Evolutionary conservation across 2,888 invertebrate species (phyloP), one percentile per base, ranked within the genome.

Genomic region (Kryphioiulus occultus): DNA sequence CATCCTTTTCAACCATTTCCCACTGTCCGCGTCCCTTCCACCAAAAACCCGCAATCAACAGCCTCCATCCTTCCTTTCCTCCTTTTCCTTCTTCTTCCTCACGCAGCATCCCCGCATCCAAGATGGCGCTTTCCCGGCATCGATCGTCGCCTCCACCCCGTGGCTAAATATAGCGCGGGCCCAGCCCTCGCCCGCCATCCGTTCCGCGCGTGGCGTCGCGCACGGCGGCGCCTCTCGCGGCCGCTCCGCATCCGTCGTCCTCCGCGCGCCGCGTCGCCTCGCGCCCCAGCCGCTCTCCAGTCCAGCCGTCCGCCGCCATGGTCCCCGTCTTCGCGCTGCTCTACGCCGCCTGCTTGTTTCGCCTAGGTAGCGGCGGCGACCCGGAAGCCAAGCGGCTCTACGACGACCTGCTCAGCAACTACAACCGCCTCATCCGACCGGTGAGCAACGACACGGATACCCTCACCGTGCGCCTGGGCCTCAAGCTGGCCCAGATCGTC

Each of bases 381-480:
- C 97, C 98, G 19, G 97, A 98, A 91, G 97, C 98, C 0, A 98
- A 98, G 92, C 94, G 99, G 35, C 94, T 99, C 0, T 99, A 98
- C 92, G 98, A 99, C 92, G 98, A 99, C 92, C 94, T 99, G 87
- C 94, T 99, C 85, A 96, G 97, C 91, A 97, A 98, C 93, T 99
- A 99, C 92, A 99, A 99, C 92, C 95, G 98, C 84, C 94, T 99
- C 87, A 98, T 98, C 89, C 93, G 99, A 88, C 99, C 99, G 0
- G 98, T 98, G 85, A 95, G 95, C 44, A 98, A 98, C 92, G 97
- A 97, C 91, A 96, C 95, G 0, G 97, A 98, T 91, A 97, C 97
- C 30, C 93, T 99, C 86, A 97, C 96, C 0, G 98, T 99, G 85
- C 95, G 96, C 93, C 93, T 99, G 88, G 97, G 98, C 0, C 93